Conservation (phyloP, 2,113 vertebrate genomes). For the Anser cygnoides region DNA sequence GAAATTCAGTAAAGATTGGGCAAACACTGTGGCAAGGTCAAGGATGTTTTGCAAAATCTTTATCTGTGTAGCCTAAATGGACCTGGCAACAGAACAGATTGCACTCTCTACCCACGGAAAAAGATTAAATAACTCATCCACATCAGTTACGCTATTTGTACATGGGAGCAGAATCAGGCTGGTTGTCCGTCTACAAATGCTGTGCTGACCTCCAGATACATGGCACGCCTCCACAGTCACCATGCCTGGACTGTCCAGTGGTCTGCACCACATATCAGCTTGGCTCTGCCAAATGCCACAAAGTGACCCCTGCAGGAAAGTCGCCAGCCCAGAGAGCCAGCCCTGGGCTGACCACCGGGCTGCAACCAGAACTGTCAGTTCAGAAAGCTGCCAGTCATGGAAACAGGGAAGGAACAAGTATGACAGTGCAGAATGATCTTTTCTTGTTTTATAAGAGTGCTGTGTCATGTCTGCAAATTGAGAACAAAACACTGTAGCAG, state of each 20-base stretch:
- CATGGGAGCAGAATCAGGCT: background rate
- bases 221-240: background rate
- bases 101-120: background rate
- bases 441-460: background rate
- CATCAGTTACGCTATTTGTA: background rate
- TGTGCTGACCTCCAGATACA: background rate
- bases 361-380: background rate
- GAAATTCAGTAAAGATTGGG: background rate
- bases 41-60: background rate
- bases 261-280: fast-evolving
- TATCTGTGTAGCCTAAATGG: background rate
- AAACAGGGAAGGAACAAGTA: background rate
- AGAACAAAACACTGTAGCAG: background rate
- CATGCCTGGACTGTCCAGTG: background rate
- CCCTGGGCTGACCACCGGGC: fast-evolving
- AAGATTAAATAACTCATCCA: background rate
- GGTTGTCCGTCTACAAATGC: background rate
- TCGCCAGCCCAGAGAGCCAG: fast-evolving
- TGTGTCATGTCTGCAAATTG: background rate
- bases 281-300: background rate
- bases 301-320: background rate
- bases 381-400: background rate
- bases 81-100: background rate
- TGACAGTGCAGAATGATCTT: background rate
- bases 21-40: background rate